phyloP scores from a whole-genome alignment of 2,888 invertebrate species.

The Pollenia labialis region DNA sequence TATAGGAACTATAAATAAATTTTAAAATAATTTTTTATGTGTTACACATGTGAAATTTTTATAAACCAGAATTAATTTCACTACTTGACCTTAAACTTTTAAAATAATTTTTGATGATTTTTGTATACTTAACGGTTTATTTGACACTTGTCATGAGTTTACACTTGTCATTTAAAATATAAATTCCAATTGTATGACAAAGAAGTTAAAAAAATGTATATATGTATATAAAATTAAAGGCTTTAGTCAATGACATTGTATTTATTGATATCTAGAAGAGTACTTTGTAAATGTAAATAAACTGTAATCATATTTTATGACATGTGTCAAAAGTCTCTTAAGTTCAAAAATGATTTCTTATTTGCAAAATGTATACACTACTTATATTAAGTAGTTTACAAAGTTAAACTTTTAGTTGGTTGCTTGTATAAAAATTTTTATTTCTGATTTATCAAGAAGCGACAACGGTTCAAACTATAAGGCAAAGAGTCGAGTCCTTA shows the following conservation, averaged over 20 bases:
- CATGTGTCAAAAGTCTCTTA: constrained; percentile 67
- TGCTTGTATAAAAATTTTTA: too few relatives aligned
- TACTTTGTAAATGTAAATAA: background rate
- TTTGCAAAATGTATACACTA: too few relatives aligned
- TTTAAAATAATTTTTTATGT: constrained; percentile 45
- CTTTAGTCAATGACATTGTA: constrained; percentile 34
- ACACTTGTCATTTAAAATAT: constrained; percentile 46
- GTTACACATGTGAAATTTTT: constrained; percentile 22
- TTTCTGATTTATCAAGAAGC: too few relatives aligned
- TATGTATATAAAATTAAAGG: constrained; percentile 30
- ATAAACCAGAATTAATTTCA: background rate
- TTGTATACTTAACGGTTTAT: constrained; percentile 48
- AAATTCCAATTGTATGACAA: constrained; percentile 13
- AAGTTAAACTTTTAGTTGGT: too few relatives aligned
- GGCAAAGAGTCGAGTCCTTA: too few relatives aligned
- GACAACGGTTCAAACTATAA: too few relatives aligned
- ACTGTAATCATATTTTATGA: constrained; percentile 48
- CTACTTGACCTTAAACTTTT: constrained; percentile 65
- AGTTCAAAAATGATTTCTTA: constrained; percentile 41
- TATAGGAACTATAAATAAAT: constrained; percentile 22
- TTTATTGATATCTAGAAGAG: constrained; percentile 13
- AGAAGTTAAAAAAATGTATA: background rate
- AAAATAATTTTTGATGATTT: constrained; percentile 49
- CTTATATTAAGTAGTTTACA: too few relatives aligned
- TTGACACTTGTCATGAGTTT: constrained; percentile 52